Conservation (phyloP, 2,113 vertebrate genomes). For the Cathartes aura region DNA sequence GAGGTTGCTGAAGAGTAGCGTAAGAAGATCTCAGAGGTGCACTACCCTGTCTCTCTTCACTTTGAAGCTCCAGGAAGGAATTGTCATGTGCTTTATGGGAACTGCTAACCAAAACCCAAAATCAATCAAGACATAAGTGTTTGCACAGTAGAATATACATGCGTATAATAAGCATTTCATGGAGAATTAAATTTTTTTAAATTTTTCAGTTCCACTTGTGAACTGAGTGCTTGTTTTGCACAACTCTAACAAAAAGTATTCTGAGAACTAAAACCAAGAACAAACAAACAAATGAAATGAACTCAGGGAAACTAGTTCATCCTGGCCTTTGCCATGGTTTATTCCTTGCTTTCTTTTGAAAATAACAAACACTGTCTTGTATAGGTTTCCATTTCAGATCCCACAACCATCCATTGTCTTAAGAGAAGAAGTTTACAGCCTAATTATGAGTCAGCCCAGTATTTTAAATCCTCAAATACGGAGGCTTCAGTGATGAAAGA, state of each 20-base stretch:
- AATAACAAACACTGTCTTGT: neutral
- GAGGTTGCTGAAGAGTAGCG: neutral
- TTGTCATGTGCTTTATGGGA: neutral
- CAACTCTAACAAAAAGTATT: neutral
- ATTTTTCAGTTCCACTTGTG: neutral
- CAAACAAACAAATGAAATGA: neutral
- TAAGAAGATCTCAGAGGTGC: neutral
- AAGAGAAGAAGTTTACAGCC: neutral
- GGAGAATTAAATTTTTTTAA: accelerated
- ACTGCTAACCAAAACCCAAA: neutral
- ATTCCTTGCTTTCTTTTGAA: neutral
- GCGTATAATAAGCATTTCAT: neutral
- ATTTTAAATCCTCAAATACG: neutral
- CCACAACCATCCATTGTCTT: neutral
- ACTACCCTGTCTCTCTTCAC: neutral
- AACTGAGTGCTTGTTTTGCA: neutral
- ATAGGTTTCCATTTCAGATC: neutral
- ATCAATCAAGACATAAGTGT: neutral
- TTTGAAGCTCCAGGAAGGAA: neutral
- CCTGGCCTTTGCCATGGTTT: neutral
- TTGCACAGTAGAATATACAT: neutral
- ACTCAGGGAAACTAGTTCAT: neutral
- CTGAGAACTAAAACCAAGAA: neutral
- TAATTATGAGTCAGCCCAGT: neutral
- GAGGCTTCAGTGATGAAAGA: neutral